Conservation (phyloP, 2,113 vertebrate genomes). For the Platichthys flesus region DNA sequence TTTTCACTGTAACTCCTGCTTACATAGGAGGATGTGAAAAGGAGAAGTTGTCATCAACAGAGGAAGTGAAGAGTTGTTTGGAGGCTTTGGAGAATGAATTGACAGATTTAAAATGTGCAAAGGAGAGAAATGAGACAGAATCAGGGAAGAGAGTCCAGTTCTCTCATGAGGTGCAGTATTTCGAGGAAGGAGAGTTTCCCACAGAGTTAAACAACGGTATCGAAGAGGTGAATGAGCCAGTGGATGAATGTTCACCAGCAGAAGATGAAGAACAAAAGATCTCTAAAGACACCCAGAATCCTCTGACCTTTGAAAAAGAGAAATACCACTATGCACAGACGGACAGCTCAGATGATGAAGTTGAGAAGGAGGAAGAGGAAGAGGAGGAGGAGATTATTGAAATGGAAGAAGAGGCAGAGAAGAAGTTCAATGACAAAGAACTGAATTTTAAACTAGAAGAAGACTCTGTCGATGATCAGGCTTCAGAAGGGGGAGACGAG, state of each 20-base stretch:
- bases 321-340: constrained; percentile 4
- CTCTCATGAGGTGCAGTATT: constrained; percentile 39
- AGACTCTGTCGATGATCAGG: neutral
- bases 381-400: neutral
- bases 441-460: neutral
- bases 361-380: neutral
- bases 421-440: neutral
- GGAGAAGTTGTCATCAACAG: neutral
- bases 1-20: constrained; percentile 26
- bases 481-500: neutral
- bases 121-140: neutral
- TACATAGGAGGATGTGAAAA: constrained; percentile 1
- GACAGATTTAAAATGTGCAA: neutral
- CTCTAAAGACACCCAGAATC: neutral
- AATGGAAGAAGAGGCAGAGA: neutral
- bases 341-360: constrained; percentile 45
- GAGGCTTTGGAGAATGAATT: constrained; percentile 2
- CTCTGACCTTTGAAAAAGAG: constrained; percentile 35
- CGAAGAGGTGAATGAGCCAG: constrained; percentile 9
- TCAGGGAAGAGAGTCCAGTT: constrained; percentile 49
- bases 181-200: constrained; percentile 13
- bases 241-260: neutral
- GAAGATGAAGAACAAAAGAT: neutral
- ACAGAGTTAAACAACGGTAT: constrained; percentile 13
- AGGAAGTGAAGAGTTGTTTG: neutral